Evolutionary conservation across 2,797 vertebrate genomes (phyloP).

Genomic region (Hybognathus amarus): DNA sequence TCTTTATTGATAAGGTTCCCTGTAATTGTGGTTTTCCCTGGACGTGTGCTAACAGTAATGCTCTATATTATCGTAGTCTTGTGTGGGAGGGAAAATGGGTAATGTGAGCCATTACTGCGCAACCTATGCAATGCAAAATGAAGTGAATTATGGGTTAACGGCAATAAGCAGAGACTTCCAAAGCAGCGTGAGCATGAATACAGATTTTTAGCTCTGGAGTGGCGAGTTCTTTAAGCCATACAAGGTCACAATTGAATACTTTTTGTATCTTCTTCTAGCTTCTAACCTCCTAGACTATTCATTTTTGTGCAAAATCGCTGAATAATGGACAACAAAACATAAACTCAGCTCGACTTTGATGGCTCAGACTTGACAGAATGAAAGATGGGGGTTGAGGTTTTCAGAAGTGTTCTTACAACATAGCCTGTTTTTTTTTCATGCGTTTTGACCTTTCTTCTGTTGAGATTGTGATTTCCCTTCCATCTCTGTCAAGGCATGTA

Average conservation of each 20-base stretch:
- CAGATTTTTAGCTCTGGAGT: constrained; percentile 15
- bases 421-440: constrained; percentile 17
- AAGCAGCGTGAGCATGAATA: constrained; percentile 9
- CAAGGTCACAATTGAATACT: background rate
- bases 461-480: constrained; percentile 43
- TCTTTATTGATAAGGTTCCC: constrained; percentile 53
- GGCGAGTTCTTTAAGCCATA: background rate
- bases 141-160: constrained; percentile 32
- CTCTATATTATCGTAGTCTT: constrained; percentile 43
- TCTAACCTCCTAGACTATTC: background rate
- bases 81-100: constrained; percentile 19
- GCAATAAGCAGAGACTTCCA: constrained; percentile 1
- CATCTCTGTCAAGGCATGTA: constrained; percentile 42
- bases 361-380: constrained; percentile 15
- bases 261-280: background rate
- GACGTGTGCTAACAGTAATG: constrained; percentile 40
- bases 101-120: constrained; percentile 30
- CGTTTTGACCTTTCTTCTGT: constrained; percentile 47
- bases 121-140: constrained; percentile 7
- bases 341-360: constrained; percentile 28
- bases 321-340: constrained; percentile 24
- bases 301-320: background rate
- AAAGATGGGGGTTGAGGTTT: constrained; percentile 19
- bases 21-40: constrained; percentile 48
- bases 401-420: constrained; percentile 37